phyloP scores from a whole-genome alignment of 2,113 vertebrate genomes.

The Phodopus roborovskii region DNA sequence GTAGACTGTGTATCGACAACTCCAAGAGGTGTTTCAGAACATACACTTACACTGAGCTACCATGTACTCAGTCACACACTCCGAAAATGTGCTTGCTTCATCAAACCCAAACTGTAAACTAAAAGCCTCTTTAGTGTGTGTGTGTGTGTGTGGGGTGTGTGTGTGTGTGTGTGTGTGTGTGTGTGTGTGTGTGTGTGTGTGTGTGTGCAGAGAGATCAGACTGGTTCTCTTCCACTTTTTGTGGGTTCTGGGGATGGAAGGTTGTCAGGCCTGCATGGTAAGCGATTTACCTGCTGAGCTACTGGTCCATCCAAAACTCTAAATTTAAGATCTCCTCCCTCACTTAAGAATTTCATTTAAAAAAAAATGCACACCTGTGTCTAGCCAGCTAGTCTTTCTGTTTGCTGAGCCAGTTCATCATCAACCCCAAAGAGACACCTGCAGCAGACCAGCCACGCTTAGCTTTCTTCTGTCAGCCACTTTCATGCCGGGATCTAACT shows the following conservation, averaged over 20 bases:
- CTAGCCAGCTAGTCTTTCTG: constrained; percentile 16
- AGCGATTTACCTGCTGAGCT: neutral
- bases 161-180: neutral
- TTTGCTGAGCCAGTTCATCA: constrained; percentile 43
- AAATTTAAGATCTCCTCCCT: constrained; percentile 34
- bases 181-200: neutral
- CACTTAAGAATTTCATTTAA: constrained; percentile 46
- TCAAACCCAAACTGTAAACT: neutral
- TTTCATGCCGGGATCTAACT: neutral
- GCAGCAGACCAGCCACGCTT: neutral
- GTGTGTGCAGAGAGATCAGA: neutral
- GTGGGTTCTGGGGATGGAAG: neutral
- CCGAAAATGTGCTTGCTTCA: neutral
- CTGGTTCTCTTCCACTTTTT: neutral
- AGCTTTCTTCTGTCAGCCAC: neutral
- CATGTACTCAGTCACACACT: neutral
- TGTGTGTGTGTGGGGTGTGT: too few species aligned
- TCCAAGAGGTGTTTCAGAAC: constrained; percentile 44
- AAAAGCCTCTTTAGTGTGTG: neutral
- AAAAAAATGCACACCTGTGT: constrained; percentile 47
- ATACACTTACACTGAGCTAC: constrained; percentile 42
- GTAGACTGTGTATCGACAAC: neutral
- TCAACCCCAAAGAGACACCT: neutral
- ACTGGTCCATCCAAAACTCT: neutral
- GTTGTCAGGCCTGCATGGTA: neutral